phyloP scores from a whole-genome alignment of 2,797 vertebrate species.

The Myoxocephalus aenaeus region DNA sequence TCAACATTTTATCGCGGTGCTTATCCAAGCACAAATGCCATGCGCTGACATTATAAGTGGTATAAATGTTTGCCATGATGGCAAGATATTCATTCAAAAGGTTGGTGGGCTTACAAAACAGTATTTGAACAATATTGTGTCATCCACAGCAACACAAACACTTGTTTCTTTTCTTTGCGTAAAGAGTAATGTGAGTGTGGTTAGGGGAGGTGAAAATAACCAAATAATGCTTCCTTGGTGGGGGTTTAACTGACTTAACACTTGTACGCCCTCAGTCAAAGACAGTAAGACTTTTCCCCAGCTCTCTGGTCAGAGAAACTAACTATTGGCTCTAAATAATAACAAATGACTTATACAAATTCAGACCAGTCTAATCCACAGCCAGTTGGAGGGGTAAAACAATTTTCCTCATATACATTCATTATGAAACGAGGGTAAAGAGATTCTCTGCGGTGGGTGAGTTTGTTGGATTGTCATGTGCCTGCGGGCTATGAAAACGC shows the following conservation, averaged over 20 bases:
- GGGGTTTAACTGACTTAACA: slow-evolving; percentile 57
- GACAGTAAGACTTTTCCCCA: slow-evolving; percentile 18
- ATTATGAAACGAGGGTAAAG: slow-evolving; percentile 70
- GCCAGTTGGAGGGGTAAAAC: slow-evolving; percentile 36
- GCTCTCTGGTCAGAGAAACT: slow-evolving; percentile 23
- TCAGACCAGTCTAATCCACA: slow-evolving; percentile 11
- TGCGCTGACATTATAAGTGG: slow-evolving; percentile 12
- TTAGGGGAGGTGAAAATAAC: slow-evolving; percentile 54
- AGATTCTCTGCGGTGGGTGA: slow-evolving; percentile 53
- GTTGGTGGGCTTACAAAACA: background rate
- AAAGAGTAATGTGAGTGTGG: slow-evolving; percentile 19
- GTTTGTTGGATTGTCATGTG: slow-evolving; percentile 65
- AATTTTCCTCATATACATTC: slow-evolving; percentile 49
- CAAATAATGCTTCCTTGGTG: slow-evolving; percentile 65
- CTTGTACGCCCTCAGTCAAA: slow-evolving; percentile 42
- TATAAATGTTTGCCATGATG: background rate
- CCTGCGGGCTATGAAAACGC: slow-evolving; percentile 63
- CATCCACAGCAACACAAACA: slow-evolving; percentile 23
- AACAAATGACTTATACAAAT: slow-evolving; percentile 42
- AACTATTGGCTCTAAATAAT: slow-evolving; percentile 27
- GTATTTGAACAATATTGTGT: slow-evolving; percentile 20
- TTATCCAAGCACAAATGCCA: slow-evolving; percentile 28
- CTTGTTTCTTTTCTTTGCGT: slow-evolving; percentile 38
- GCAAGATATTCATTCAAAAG: slow-evolving; percentile 19
- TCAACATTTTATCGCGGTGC: background rate